Evolutionary conservation across 2,888 invertebrate species (phyloP).

Genomic region (Boloria euphrosyne): DNA sequence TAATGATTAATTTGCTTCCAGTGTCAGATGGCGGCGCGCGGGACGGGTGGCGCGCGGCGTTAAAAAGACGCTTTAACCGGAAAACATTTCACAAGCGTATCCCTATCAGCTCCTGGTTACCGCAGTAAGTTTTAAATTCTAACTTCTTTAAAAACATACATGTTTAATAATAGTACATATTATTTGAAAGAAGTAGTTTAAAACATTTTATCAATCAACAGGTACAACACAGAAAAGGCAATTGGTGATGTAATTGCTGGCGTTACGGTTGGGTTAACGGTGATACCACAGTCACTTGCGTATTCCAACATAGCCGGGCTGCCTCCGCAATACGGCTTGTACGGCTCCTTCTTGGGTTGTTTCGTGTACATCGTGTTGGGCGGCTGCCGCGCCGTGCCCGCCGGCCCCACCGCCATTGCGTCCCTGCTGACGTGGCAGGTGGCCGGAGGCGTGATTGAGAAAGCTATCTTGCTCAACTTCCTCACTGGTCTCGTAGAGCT

Average conservation of each 20-base stretch:
- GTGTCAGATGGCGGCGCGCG: slow-evolving; percentile 72
- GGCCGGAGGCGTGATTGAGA: slow-evolving; percentile 84
- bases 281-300: slow-evolving; percentile 94
- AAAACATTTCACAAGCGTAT: slow-evolving; percentile 88
- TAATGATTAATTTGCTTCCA: slow-evolving; percentile 46
- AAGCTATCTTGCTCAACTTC: slow-evolving; percentile 90
- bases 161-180: neutral
- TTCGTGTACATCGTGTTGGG: slow-evolving; percentile 95
- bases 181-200: neutral
- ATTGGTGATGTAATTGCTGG: slow-evolving; percentile 95
- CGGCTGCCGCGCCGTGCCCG: slow-evolving; percentile 95
- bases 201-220: slow-evolving; percentile 34
- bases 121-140: slow-evolving; percentile 66
- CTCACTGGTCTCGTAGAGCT: slow-evolving; percentile 88
- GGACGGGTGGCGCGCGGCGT: slow-evolving; percentile 64
- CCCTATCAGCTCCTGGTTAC: slow-evolving; percentile 90
- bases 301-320: slow-evolving; percentile 91
- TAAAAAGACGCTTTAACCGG: slow-evolving; percentile 83
- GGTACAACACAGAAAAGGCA: slow-evolving; percentile 86
- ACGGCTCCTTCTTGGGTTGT: slow-evolving; percentile 96
- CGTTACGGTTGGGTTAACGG: slow-evolving; percentile 95
- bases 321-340: slow-evolving; percentile 93
- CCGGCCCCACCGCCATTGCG: slow-evolving; percentile 96
- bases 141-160: neutral
- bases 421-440: slow-evolving; percentile 92